Evolutionary conservation across 1,140 invertebrate genomes (phyloP).

Genomic region (Colletes gigas): DNA sequence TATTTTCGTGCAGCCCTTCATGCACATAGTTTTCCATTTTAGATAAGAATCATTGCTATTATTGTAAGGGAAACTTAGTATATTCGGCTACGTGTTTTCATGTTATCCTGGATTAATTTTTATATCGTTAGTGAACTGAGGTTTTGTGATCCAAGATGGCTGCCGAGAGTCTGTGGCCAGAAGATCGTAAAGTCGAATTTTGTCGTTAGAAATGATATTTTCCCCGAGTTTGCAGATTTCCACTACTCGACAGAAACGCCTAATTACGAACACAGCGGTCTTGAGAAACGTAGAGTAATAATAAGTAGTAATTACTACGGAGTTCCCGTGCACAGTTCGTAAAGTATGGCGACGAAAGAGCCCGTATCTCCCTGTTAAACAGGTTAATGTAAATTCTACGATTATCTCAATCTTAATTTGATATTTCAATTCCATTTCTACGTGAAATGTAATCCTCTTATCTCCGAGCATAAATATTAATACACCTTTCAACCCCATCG

Average conservation of each 20-base stretch:
- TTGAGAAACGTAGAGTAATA: neutral
- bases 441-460: conserved; percentile 21
- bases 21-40: neutral
- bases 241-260: no score
- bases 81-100: no score
- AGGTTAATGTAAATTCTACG: conserved; percentile 14
- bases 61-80: no score
- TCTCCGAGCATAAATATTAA: conserved; percentile 29
- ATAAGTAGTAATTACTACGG: conserved; percentile 62
- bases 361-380: conserved; percentile 9
- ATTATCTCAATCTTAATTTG: conserved; percentile 44
- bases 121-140: neutral
- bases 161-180: no score
- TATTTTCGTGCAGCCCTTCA: neutral
- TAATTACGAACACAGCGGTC: no score
- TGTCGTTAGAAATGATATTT: no score
- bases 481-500: neutral
- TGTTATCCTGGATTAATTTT: no score
- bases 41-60: no score
- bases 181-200: no score
- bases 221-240: no score
- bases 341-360: neutral
- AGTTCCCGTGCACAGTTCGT: conserved; percentile 40
- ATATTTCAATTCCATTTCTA: conserved; percentile 29
- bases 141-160: neutral